Evolutionary conservation across 1,140 invertebrate species (phyloP), one percentile per base, ranked within the genome.

Genomic region (Drosophila asahinai): DNA sequence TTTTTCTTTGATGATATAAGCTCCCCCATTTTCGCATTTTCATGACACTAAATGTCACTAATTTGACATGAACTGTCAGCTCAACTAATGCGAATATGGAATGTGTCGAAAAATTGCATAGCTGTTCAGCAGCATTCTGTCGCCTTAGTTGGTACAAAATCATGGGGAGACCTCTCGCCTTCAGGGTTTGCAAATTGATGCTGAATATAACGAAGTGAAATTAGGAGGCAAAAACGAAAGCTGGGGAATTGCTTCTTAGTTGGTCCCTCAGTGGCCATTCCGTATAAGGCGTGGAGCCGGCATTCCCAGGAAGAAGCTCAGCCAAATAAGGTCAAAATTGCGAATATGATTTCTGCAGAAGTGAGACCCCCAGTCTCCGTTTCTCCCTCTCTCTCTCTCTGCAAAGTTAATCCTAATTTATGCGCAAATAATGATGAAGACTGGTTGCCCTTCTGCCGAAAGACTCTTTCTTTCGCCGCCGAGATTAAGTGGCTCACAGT

Each of bases 401-500:
- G 22, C 49, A 22, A 66, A 38, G 43, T 59, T 92, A 92, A 92
- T 92, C 90, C 86, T 73, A 87, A 92, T 82, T 92, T 92, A 92
- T 92, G 90, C 83, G 68, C 64, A 82, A 90, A 81, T 91, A 92
- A 92, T 92, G 90, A 92, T 92, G 83, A 84, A 67, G 66, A 66
- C 45, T 74, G 51, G 68, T 33, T 60, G 38, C 62, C 52, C 55
- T 38, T 83, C 68, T 63, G 61, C 57, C 22, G 45, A 67, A 66
- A 48, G 45, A 47, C 33, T 25, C 49, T 80, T 83, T 80, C 78
- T 73, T 81, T 49, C 58, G 61, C 73, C 67, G 64, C 15, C 19
- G 43, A 83, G 83, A 89, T 89, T 87, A 87, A 87, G 84, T 83
- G 81, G 84, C 83, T 87, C 83, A 89, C 80, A 67, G 64, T 65